These are phyloP conservation scores for Entomobrya proxima DNA, from an alignment of 2,888 invertebrate genomes.

Conservation along the genomic window DNA sequence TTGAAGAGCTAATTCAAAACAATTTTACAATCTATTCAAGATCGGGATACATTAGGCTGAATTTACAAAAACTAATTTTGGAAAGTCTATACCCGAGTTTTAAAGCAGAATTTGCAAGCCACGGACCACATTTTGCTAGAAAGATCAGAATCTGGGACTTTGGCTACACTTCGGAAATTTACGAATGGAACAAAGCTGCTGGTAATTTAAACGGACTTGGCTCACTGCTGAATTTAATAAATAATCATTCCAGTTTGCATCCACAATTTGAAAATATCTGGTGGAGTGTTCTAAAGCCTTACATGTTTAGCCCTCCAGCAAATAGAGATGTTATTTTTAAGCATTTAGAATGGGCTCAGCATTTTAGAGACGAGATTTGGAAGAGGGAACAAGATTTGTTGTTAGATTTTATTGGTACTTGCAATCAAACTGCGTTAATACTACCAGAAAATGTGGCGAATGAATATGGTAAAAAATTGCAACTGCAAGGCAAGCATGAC, in stretches of 20 bases:
- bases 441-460: not conserved
- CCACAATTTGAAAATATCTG: not conserved
- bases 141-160: not conserved
- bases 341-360: not conserved
- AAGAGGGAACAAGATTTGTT: not conserved
- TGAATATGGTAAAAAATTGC: not conserved
- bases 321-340: not conserved
- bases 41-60: not conserved
- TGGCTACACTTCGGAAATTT: not conserved
- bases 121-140: not conserved
- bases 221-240: not conserved
- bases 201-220: not conserved
- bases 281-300: not conserved
- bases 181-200: not conserved
- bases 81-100: not conserved
- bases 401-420: not conserved
- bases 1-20: not conserved
- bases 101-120: not conserved
- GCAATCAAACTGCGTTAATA: not conserved
- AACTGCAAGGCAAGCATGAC: no score
- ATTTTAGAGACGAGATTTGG: not conserved
- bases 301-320: not conserved
- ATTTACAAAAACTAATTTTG: no score
- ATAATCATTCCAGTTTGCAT: not conserved
- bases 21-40: not conserved